Evolutionary conservation across 2,888 invertebrate species (phyloP).

Genomic region (Tenthredo distinguenda): DNA sequence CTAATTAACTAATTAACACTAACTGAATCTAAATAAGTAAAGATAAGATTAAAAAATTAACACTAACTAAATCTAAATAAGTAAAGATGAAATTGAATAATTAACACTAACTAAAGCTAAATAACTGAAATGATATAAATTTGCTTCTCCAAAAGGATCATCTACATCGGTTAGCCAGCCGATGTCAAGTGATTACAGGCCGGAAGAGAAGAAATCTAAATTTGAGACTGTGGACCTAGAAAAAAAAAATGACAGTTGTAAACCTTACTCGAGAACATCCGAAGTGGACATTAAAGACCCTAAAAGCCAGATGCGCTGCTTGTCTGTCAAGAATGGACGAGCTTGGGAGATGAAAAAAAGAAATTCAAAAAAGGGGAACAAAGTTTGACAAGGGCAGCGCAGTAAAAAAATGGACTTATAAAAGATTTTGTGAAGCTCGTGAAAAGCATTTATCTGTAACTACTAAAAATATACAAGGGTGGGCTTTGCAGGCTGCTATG

Average conservation of each 20-base stretch:
- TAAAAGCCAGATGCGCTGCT: conserved; percentile 31
- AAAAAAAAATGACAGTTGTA: conserved; percentile 43
- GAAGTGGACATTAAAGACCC: conserved; percentile 38
- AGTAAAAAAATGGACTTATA: conserved; percentile 44
- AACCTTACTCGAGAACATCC: conserved; percentile 51
- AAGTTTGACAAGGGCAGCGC: conserved; percentile 39
- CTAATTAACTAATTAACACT: no score
- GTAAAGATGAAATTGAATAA: not conserved
- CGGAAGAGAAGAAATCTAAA: not conserved
- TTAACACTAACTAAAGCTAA: not conserved
- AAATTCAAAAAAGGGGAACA: conserved; percentile 51
- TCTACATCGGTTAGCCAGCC: not conserved
- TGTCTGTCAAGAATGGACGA: conserved; percentile 22
- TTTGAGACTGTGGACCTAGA: not conserved
- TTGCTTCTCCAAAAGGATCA: not conserved
- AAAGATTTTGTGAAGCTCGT: conserved; percentile 53
- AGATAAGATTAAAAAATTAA: not conserved
- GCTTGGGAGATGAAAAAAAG: conserved; percentile 40
- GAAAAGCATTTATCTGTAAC: conserved; percentile 46
- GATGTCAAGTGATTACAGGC: not conserved
- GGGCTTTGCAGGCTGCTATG: conserved; percentile 36
- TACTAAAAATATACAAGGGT: conserved; percentile 49
- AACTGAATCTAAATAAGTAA: not conserved
- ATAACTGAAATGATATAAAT: not conserved
- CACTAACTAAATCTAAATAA: not conserved